Percentiles rank a stretch among this genome's conserved stretches.
These are phyloP conservation scores for Sphaerophoria rueppellii DNA, from an alignment of 2,888 invertebrate species.

Conservation along the genomic window DNA sequence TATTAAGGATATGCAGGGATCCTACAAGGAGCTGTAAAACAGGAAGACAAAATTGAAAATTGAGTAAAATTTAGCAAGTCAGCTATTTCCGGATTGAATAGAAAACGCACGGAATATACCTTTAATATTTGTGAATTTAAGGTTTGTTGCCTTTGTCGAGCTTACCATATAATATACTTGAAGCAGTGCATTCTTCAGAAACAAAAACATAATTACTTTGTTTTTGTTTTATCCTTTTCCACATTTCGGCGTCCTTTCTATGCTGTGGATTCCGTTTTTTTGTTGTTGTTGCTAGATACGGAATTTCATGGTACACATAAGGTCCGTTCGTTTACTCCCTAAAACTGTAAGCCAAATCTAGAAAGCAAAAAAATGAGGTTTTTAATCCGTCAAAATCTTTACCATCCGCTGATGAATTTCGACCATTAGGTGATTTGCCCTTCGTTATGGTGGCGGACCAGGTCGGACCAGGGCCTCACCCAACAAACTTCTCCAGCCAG, in stretches of 20 bases:
- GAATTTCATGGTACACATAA: constrained; percentile 60
- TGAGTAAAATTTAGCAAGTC: constrained; percentile 23
- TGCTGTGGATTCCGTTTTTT: background rate
- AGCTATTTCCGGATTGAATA: constrained; percentile 22
- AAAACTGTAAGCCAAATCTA: too few relatives aligned
- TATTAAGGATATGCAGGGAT: constrained; percentile 28
- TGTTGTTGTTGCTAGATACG: constrained; percentile 7
- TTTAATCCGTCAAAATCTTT: too few relatives aligned
- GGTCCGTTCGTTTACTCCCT: too few relatives aligned
- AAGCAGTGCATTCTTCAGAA: background rate
- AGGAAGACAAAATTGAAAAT: constrained; percentile 14
- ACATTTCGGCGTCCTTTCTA: constrained; percentile 43
- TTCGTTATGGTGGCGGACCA: too few relatives aligned
- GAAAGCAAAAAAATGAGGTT: too few relatives aligned
- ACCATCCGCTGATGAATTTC: too few relatives aligned
- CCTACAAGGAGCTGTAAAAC: background rate
- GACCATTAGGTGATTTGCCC: too few relatives aligned
- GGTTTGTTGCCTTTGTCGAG: too few relatives aligned
- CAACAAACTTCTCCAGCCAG: too few relatives aligned
- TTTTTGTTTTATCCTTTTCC: constrained; percentile 21
- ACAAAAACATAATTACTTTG: constrained; percentile 24
- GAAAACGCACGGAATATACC: constrained; percentile 46
- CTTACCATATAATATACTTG: background rate
- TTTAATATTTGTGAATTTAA: background rate
- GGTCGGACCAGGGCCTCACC: too few relatives aligned